phyloP scores from a whole-genome alignment of 2,113 vertebrate genomes.

The Leptobrachium ailaonicum region DNA sequence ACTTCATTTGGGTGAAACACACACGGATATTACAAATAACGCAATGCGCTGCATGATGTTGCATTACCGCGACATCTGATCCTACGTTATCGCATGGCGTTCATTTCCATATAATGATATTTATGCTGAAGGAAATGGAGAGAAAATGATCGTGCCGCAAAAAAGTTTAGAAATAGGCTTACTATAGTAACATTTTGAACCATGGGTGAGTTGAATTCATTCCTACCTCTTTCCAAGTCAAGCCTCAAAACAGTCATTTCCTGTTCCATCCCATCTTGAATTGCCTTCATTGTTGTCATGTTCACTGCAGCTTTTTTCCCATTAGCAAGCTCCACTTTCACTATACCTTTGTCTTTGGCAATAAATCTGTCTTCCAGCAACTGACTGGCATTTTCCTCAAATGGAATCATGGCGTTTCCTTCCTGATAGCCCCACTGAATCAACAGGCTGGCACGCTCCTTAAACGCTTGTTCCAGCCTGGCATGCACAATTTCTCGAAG shows the following conservation, averaged over 20 bases:
- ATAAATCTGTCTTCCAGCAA: neutral
- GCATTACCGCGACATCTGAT: no score
- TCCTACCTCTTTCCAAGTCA: slow-evolving; percentile 13
- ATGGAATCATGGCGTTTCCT: neutral
- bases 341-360: neutral
- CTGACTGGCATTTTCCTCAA: slow-evolving; percentile 6
- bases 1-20: no score
- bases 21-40: no score
- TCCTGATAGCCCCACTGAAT: slow-evolving; percentile 18
- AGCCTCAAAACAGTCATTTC: neutral
- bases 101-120: no score
- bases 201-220: neutral
- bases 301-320: neutral
- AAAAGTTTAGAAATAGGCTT: no score
- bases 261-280: neutral
- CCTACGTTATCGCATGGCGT: no score
- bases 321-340: slow-evolving; percentile 3
- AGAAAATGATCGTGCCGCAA: no score
- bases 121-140: no score
- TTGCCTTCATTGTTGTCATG: slow-evolving; percentile 1
- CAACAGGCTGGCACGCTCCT: neutral
- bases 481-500: neutral
- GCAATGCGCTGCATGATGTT: no score
- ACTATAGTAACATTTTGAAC: no score
- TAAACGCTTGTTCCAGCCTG: slow-evolving; percentile 4